These are phyloP conservation scores for Glandiceps talaboti DNA, from an alignment of 53 echinoderm and acorn worm genomes.

Conservation along the genomic window DNA sequence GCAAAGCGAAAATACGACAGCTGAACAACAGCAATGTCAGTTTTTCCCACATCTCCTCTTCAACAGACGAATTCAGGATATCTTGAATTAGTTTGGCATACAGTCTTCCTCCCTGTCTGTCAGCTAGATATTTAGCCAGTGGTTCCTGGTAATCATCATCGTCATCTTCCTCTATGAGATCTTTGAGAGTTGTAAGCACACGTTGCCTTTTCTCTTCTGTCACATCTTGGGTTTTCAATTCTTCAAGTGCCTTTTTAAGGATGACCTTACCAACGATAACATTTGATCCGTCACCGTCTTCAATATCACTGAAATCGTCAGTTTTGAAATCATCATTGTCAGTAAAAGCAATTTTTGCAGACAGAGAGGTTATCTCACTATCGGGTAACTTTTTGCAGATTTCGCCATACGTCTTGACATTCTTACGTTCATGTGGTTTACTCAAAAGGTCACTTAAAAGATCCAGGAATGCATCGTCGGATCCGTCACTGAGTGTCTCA, in stretches of 20 bases:
- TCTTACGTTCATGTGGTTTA: not conserved
- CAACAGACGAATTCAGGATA: not conserved
- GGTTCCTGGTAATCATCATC: not conserved
- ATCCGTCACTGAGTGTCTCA: too few relatives aligned
- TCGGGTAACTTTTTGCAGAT: not conserved
- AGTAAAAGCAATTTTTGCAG: not conserved
- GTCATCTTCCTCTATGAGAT: not conserved
- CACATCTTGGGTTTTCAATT: not conserved
- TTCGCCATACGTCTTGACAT: not conserved
- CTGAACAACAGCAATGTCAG: not conserved
- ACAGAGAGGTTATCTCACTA: not conserved
- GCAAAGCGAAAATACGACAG: not conserved
- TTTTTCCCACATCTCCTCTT: not conserved
- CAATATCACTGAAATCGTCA: not conserved
- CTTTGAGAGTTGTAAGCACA: not conserved
- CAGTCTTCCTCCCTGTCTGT: not conserved
- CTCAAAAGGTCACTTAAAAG: too few relatives aligned
- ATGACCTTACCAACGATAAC: not conserved
- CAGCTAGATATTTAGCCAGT: not conserved
- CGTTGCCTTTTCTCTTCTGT: not conserved
- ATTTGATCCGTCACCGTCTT: not conserved
- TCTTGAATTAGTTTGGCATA: not conserved
- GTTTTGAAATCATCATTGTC: not conserved
- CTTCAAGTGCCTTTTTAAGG: not conserved
- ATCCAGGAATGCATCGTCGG: too few relatives aligned